Base-by-base conservation (phyloP, 2,797 vertebrate genomes). In the Glyptemys insculpta region DNA sequence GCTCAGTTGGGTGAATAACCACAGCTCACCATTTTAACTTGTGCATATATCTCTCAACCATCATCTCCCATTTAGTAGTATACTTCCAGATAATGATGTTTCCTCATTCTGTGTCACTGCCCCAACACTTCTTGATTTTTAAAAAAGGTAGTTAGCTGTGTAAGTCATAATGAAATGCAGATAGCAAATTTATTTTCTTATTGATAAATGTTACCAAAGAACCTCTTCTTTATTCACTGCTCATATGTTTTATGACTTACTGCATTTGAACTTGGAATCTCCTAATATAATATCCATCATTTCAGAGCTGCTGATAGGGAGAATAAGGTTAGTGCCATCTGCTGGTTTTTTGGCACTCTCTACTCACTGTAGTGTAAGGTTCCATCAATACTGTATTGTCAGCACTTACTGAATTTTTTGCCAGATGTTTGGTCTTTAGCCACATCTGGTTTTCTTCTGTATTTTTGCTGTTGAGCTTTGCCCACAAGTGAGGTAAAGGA, bases 1-100 rank as follows among this genome's bases (percentile, higher is more conserved):
- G 89, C 92, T 92, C 89, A 91, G 94, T 86, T 96, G 94, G 96
- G 94, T 89, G 96, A 97, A 94, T 96, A 97, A 96, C 95, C 88
- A 85, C n/a, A 4, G 94, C 89, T 86, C 34, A 16, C 93, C 78
- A 0, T 96, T 74, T 97, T 95, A 96, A 96, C 95, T 92, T 92
- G 94, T 94, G 92, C 62, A 96, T 93, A 12, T 52, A 89, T 81
- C 90, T 95, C 4, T 92, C 94, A 90, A 87, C 95, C 93, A 80
- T 92, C 49, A 37, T 86, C 94, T 94, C 91, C 72, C 62, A 92
- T 94, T 92, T 93, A 91, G 57, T 94, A 91, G 53, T 59, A 78
- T 88, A 84, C 86, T 96, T 94, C 94, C 16, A 23, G 47, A 90
- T 94, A 91, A 93, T 90, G 86, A 93, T 86, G 92, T 86, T 91